These are phyloP conservation scores for Dryobotodes eremita DNA, from an alignment of 2,888 invertebrate species.

Conservation along the genomic window DNA sequence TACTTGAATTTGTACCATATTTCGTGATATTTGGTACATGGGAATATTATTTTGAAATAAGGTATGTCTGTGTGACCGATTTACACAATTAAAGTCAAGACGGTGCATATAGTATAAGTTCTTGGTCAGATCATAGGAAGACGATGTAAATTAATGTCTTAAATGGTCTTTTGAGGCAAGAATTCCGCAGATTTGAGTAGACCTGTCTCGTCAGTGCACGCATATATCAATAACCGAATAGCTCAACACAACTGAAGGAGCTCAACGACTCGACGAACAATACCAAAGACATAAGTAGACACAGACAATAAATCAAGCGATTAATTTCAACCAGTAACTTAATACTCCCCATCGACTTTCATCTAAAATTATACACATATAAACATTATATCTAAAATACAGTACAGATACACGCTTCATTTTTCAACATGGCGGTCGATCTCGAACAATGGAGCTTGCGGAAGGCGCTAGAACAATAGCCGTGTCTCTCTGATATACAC, in stretches of 20 bases:
- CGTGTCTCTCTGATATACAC: conserved; percentile 41
- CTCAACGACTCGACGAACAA: background rate
- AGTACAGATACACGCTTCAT: conserved; percentile 54
- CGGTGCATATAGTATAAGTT: no score
- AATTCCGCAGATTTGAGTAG: background rate
- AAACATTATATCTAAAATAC: conserved; percentile 19
- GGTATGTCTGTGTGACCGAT: background rate
- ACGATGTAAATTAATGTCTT: background rate
- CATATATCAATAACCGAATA: background rate
- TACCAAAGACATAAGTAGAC: background rate
- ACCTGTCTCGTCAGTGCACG: background rate
- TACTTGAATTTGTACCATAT: conserved; percentile 2
- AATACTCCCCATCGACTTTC: background rate
- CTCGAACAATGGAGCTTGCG: conserved; percentile 56
- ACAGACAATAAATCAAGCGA: background rate
- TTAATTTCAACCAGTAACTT: background rate
- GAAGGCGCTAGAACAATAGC: conserved; percentile 61
- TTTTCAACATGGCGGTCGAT: conserved; percentile 62
- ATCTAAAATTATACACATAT: background rate
- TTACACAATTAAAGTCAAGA: no score
- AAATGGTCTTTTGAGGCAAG: background rate
- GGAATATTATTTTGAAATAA: conserved; percentile 5
- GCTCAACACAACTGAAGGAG: background rate
- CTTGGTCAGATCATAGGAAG: background rate
- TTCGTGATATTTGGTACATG: background rate